These are phyloP conservation scores for Formica selysi DNA, from an alignment of 1,140 invertebrate species.

Conservation along the genomic window DNA sequence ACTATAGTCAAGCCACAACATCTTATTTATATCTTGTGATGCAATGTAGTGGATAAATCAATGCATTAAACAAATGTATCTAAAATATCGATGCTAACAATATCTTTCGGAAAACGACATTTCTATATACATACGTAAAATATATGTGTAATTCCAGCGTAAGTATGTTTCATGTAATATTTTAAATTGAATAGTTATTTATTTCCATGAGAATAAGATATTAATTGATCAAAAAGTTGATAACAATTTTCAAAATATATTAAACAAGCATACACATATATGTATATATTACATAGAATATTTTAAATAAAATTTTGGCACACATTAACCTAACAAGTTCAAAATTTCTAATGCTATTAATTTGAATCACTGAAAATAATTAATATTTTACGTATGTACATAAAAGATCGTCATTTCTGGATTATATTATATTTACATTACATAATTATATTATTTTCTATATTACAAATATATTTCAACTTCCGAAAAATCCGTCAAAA, in stretches of 20 bases:
- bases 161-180: background rate
- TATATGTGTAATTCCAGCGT: background rate
- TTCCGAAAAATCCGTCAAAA: constrained; percentile 33
- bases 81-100: background rate
- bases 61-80: constrained; percentile 29
- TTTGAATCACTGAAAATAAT: background rate
- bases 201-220: constrained; percentile 10
- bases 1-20: background rate
- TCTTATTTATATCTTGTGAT: constrained; percentile 42
- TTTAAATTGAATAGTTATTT: constrained; percentile 8
- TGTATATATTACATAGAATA: too few species aligned
- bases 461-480: constrained; percentile 37
- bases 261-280: background rate
- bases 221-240: background rate
- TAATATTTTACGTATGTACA: constrained; percentile 26
- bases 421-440: constrained; percentile 24
- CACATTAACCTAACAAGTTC: background rate
- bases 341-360: background rate
- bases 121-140: constrained; percentile 20
- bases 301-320: constrained; percentile 17
- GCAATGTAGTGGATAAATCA: constrained; percentile 33
- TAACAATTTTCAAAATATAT: background rate
- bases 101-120: background rate
- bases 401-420: background rate
- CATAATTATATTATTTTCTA: constrained; percentile 22